Percentiles rank a stretch among this genome's conserved stretches.
These are phyloP conservation scores for Heliconius ismenius DNA, from an alignment of 2,888 invertebrate species.

Conservation along the genomic window DNA sequence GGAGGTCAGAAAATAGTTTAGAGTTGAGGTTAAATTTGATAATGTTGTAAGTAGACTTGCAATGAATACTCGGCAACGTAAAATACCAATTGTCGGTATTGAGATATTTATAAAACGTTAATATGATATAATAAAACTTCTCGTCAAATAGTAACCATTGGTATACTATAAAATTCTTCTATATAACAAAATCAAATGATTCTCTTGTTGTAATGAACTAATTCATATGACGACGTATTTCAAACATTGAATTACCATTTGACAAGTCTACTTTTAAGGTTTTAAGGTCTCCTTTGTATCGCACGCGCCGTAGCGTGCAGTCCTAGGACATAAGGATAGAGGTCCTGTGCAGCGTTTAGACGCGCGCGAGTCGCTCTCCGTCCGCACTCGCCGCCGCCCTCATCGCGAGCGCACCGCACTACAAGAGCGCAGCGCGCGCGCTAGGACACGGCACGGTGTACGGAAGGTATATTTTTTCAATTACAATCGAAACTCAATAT, in stretches of 20 bases:
- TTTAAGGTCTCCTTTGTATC: conserved; percentile 63
- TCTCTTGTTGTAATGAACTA: too few relatives aligned
- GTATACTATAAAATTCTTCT: too few relatives aligned
- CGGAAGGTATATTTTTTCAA: conserved; percentile 49
- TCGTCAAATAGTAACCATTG: too few relatives aligned
- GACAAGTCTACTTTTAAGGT: background rate
- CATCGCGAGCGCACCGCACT: conserved; percentile 56
- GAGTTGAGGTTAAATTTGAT: background rate
- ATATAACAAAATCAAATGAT: too few relatives aligned
- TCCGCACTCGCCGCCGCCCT: conserved; percentile 75
- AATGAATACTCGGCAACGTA: too few relatives aligned
- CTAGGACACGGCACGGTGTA: conserved; percentile 65
- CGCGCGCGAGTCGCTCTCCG: conserved; percentile 77
- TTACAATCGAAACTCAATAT: background rate
- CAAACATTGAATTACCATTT: background rate
- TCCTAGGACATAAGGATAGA: conserved; percentile 90
- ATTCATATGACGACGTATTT: too few relatives aligned
- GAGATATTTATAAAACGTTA: too few relatives aligned
- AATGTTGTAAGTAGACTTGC: background rate
- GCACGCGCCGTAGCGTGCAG: conserved; percentile 83
- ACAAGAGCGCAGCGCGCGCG: conserved; percentile 57
- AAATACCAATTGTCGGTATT: too few relatives aligned
- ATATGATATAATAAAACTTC: too few relatives aligned
- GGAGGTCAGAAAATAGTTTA: background rate
- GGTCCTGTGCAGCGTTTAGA: conserved; percentile 89